phyloP scores from a whole-genome alignment of 1,140 invertebrate genomes.

The Proctacanthus coquilletti region DNA sequence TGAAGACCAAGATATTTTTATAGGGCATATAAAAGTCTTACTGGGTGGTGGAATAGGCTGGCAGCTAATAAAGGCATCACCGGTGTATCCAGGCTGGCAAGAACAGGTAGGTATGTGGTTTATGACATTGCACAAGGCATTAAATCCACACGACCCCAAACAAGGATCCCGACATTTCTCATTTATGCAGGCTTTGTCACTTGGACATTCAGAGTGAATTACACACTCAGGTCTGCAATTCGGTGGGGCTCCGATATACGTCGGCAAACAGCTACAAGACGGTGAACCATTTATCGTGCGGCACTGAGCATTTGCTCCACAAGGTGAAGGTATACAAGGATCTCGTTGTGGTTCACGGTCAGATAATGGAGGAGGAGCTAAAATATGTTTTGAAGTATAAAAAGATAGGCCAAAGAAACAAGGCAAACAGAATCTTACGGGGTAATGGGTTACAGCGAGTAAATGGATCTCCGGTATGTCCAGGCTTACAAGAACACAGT shows the following conservation, averaged over 20 bases:
- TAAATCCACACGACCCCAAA: constrained; percentile 48
- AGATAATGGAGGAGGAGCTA: constrained; percentile 24
- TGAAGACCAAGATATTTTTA: constrained; percentile 46
- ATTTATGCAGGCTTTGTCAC: constrained; percentile 56
- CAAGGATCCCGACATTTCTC: constrained; percentile 52
- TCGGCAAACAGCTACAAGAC: constrained; percentile 38
- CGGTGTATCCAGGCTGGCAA: constrained; percentile 59
- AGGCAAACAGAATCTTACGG: constrained; percentile 35
- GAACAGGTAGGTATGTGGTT: constrained; percentile 62
- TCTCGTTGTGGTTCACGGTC: constrained; percentile 16
- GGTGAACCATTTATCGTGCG: constrained; percentile 30
- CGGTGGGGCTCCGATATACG: constrained; percentile 44
- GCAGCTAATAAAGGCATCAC: constrained; percentile 63
- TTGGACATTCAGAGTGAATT: constrained; percentile 59
- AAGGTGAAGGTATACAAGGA: constrained; percentile 61
- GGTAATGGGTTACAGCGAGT: constrained; percentile 37
- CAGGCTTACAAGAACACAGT: constrained; percentile 41
- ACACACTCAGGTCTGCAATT: constrained; percentile 63
- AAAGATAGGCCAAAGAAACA: constrained; percentile 45
- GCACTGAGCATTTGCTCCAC: constrained; percentile 38
- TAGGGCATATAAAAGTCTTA: constrained; percentile 45
- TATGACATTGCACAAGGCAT: constrained; percentile 53
- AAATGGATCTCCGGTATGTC: constrained; percentile 48
- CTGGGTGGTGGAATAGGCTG: constrained; percentile 33
- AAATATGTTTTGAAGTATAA: too few relatives aligned